Evolutionary conservation across 2,113 vertebrate species (phyloP), one percentile per base, ranked within the genome.

Genomic region (Mormyrus iriodes): DNA sequence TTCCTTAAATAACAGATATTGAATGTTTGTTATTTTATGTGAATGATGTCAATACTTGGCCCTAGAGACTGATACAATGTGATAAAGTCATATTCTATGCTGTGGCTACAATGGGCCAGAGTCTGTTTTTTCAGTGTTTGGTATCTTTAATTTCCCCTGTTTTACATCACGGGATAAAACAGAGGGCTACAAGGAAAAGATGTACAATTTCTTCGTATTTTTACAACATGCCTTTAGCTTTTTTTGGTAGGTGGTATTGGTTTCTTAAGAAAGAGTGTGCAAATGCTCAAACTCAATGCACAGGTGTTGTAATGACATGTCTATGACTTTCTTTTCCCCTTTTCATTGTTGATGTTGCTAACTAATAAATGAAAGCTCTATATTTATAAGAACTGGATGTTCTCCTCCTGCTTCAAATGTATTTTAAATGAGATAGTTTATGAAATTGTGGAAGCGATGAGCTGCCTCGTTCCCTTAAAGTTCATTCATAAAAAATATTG

Each of bases 301-400:
- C 94, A 95, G 92, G 95, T 93, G 95, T 95, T 92, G 92, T 95
- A 94, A 94, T 95, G 95, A 95, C 93, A 94, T 94, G 93, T 93
- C 93, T 92, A 92, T 91, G 90, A 93, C 90, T 93, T 94, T 94
- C 42, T 24, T 91, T 93, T 94, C 93, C 93, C 93, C 94, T 94
- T 69, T 93, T 93, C 93, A 92, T 96, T 90, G 90, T 88, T 91
- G 91, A 94, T 95, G 96, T 96, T 95, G 95, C 95, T 93, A 93
- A 96, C 94, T 96, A 95, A 96, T 96, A 94, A 96, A 96, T 95
- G 93, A 96, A 96, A 96, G 95, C 94, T 96, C 94, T 96, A 96
- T 96, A 96, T 96, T 96, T 96, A 96, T 96, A 95, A 95, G 93
- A 95, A 95, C 92, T 94, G 87, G 91, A 88, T 87, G 93, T 31